phyloP scores from a whole-genome alignment of 2,113 vertebrate genomes.

The Daboia siamensis region DNA sequence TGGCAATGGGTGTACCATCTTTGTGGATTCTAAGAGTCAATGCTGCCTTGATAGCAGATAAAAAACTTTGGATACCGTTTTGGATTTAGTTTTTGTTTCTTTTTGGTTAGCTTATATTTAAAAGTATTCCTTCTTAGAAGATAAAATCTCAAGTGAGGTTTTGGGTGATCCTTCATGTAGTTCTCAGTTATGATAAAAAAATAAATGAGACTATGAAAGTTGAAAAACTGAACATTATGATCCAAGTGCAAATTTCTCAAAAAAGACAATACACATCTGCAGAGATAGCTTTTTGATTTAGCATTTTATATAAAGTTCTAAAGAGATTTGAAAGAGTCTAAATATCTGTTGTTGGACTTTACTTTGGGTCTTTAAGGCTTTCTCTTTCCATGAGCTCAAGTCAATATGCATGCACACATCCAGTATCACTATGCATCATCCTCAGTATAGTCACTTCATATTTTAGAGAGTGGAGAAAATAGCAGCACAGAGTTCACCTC shows the following conservation, averaged over 20 bases:
- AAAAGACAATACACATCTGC: neutral
- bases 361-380: neutral
- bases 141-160: neutral
- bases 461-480: neutral
- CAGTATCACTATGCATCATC: neutral
- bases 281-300: neutral
- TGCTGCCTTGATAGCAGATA: neutral
- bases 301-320: neutral
- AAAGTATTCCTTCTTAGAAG: neutral
- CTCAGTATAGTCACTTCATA: neutral
- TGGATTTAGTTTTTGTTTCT: neutral
- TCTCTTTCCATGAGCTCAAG: neutral
- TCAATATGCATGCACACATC: neutral
- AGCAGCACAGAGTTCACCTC: neutral
- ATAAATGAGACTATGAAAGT: neutral
- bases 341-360: neutral
- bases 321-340: neutral
- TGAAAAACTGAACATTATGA: neutral
- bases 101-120: slow-evolving; percentile 9
- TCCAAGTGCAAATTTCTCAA: neutral
- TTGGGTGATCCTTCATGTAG: neutral
- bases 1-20: neutral
- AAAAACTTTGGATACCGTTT: slow-evolving; percentile 19
- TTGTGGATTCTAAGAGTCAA: neutral
- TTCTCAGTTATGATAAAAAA: neutral